Evolutionary conservation across 2,888 invertebrate genomes (phyloP).

Genomic region (Clanis bilineata): DNA sequence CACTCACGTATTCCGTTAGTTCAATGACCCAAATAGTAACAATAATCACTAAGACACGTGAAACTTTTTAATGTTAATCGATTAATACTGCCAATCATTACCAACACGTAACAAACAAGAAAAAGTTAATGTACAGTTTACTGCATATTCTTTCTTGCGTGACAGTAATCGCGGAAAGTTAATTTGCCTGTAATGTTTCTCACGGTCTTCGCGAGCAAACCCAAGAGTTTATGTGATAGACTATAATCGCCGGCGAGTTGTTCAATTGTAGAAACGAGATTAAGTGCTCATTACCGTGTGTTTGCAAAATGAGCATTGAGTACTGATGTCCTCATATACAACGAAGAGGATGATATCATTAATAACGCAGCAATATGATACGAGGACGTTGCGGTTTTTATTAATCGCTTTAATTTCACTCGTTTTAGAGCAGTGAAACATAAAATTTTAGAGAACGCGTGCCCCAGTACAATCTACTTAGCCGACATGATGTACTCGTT

Average conservation of each 20-base stretch:
- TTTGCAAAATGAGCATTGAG: conserved; percentile 33
- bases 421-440: not conserved
- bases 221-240: conserved; percentile 44
- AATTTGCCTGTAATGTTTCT: conserved; percentile 67
- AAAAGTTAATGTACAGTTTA: conserved; percentile 48
- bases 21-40: conserved; percentile 63
- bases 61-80: conserved; percentile 58
- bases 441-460: not conserved
- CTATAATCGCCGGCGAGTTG: conserved; percentile 27
- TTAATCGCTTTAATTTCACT: conserved; percentile 12
- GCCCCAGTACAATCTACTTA: conserved; percentile 14
- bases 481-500: conserved; percentile 18
- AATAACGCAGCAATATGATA: conserved; percentile 27
- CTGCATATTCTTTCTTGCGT: conserved; percentile 63
- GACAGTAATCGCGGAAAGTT: conserved; percentile 69
- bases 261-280: conserved; percentile 16
- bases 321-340: conserved; percentile 25
- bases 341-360: conserved; percentile 36
- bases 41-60: conserved; percentile 50
- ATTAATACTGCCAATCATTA: conserved; percentile 49
- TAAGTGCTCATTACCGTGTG: conserved; percentile 31
- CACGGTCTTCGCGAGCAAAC: conserved; percentile 61
- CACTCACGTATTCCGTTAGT: conserved; percentile 62
- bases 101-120: conserved; percentile 50
- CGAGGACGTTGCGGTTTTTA: conserved; percentile 10